Evolutionary conservation across 2,797 vertebrate genomes (phyloP), one percentile per base, ranked within the genome.

Genomic region (Alectoris magna): DNA sequence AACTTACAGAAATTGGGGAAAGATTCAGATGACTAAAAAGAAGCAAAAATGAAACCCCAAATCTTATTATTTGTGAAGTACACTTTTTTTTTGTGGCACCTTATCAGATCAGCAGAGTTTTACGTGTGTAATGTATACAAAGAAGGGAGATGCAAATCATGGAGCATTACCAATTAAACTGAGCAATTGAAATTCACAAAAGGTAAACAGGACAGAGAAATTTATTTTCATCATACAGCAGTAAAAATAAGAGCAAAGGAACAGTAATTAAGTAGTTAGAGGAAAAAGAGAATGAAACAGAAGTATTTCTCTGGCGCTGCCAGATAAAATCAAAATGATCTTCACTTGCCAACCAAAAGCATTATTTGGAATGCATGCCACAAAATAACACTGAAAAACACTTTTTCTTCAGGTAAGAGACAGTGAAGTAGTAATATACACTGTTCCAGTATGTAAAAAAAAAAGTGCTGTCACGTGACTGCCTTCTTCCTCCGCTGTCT

Each of bases 181-280:
- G 51, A 58, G 49, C 53, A 75, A 76, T 8, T 78, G 8, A 66
- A 73, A 69, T 18, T 38, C 31, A 58, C 3, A 1, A 11, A 53
- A 64, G 7, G 8, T 38, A 31, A 60, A 60, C 16, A 9, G 56
- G 60, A 44, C 34, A 66, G 31, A 82, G 63, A 73, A 73, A 53
- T 3, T 0, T 0, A 12, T 39, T 73, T 80, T 60, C n/a, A 14
- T 10, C 5, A 5, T 12, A 51, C 2, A 55, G 1, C 22, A 75
- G 21, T 53, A 82, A 1, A 23, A 78, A 82, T 8, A 39, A 22
- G 5, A 77, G 15, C 21, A 73, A 69, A 83, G 17, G 14, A 60
- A 68, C 29, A 18, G 16, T 10, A 58, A 31, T 31, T 39, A 73
- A 18, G 21, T 58, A 86, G 8, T 21, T 66, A 83, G 9, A 27